Conservation (phyloP, 37 sponge, comb jelly and placozoan species). For the Petrosia ficiformis region DNA sequence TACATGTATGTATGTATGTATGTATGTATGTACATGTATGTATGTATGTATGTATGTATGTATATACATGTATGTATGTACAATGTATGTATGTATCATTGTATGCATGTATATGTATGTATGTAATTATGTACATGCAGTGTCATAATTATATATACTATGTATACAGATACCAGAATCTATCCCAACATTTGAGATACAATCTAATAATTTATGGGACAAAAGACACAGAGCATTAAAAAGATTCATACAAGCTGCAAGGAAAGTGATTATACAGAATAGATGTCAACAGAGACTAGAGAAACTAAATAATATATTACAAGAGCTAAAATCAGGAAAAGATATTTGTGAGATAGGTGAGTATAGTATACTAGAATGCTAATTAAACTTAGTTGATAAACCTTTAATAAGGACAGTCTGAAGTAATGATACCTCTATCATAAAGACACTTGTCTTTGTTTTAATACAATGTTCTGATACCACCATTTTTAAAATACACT, state of each 20-base stretch:
- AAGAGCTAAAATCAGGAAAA: constrained; percentile 2
- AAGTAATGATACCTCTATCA: too few relatives aligned
- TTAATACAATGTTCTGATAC: too few relatives aligned
- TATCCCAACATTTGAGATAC: constrained; percentile 46
- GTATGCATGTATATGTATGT: background rate
- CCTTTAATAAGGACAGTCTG: too few relatives aligned
- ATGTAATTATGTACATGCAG: background rate
- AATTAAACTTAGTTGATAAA: too few relatives aligned
- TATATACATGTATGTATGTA: too few relatives aligned
- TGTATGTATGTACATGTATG: background rate
- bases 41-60: too few relatives aligned
- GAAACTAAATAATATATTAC: background rate
- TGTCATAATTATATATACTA: too few relatives aligned
- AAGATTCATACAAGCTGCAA: constrained; percentile 72
- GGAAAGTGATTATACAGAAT: constrained; percentile 49
- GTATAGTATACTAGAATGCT: too few relatives aligned
- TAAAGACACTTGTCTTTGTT: too few relatives aligned
- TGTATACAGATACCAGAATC: background rate
- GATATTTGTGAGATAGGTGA: too few relatives aligned
- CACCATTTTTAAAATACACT: too few relatives aligned
- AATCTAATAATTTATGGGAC: constrained; percentile 47
- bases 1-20: background rate
- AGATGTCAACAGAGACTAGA: constrained; percentile 36
- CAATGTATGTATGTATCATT: background rate
- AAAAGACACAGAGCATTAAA: constrained; percentile 32